Evolutionary conservation across 2,113 vertebrate species (phyloP).

Genomic region (Bucco capensis): DNA sequence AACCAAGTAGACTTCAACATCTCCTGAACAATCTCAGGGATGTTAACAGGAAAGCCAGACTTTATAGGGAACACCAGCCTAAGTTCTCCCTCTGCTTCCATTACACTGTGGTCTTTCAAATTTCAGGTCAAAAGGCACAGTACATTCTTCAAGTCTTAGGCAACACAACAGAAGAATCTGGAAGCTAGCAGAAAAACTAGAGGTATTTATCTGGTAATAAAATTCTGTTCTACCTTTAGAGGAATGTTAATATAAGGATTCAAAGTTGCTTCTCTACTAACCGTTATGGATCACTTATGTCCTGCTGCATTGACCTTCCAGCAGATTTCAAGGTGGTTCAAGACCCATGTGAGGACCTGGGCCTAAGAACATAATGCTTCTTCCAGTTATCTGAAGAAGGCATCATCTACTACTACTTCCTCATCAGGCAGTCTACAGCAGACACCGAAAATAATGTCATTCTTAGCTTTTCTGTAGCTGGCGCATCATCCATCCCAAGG

Average conservation of each 20-base stretch:
- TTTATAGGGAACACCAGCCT: neutral
- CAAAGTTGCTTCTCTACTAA: neutral
- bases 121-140: neutral
- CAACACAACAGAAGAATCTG: neutral
- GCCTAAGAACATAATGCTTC: neutral
- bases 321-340: neutral
- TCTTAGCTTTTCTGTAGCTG: neutral
- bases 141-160: neutral
- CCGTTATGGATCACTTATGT: neutral
- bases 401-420: neutral
- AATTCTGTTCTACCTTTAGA: neutral
- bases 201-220: neutral
- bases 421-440: neutral
- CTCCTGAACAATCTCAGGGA: neutral
- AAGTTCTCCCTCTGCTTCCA: neutral
- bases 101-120: neutral
- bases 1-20: neutral
- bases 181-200: neutral
- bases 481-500: neutral
- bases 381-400: neutral
- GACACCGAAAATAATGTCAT: neutral
- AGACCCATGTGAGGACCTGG: neutral
- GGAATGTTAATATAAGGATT: neutral
- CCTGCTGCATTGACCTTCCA: neutral
- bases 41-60: neutral